A percentile compares a stretch with the other conserved stretches of the same genome.
Evolutionary conservation across 1,140 invertebrate species (phyloP).

Genomic region (Drosophila asahinai): DNA sequence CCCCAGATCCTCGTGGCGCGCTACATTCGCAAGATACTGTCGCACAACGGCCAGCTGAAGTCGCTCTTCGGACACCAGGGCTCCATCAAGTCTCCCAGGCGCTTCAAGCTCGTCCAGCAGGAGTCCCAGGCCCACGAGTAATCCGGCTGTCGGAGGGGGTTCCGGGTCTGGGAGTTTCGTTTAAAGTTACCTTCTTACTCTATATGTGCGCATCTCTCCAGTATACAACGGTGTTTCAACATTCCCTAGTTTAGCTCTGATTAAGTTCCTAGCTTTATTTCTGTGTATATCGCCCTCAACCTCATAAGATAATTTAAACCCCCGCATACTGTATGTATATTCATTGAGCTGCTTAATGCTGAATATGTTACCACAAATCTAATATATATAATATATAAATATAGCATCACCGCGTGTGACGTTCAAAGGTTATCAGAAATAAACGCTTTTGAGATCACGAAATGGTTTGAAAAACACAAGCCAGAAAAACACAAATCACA

Average conservation of each 20-base stretch:
- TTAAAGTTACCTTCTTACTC: conserved; percentile 37
- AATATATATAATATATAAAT: conserved; percentile 15
- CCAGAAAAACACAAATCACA: conserved; percentile 20
- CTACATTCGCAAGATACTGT: conserved; percentile 94
- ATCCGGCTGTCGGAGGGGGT: conserved; percentile 1
- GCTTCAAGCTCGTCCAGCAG: conserved; percentile 95
- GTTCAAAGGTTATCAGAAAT: conserved; percentile 46
- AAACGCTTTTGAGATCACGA: conserved; percentile 33
- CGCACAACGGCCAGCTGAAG: conserved; percentile 89
- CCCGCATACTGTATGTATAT: conserved; percentile 42
- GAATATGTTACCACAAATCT: conserved; percentile 31
- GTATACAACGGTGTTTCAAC: conserved; percentile 70
- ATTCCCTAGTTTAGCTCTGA: conserved; percentile 71
- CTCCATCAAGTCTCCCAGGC: conserved; percentile 92
- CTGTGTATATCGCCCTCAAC: conserved; percentile 44
- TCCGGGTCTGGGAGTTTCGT: conserved; percentile 21
- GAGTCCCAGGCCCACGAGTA: conserved; percentile 96
- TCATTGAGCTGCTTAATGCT: conserved; percentile 24
- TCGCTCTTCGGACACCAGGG: conserved; percentile 91
- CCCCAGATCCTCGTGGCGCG: conserved; percentile 95
- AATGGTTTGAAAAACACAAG: conserved; percentile 16
- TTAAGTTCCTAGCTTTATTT: conserved; percentile 66
- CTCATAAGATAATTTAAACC: conserved; percentile 54
- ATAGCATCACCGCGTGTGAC: conserved; percentile 24
- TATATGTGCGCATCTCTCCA: conserved; percentile 45